A percentile compares a stretch with the other conserved stretches of the same genome.
Conservation (phyloP, 1,140 invertebrate genomes). For the Papilio helenus region DNA sequence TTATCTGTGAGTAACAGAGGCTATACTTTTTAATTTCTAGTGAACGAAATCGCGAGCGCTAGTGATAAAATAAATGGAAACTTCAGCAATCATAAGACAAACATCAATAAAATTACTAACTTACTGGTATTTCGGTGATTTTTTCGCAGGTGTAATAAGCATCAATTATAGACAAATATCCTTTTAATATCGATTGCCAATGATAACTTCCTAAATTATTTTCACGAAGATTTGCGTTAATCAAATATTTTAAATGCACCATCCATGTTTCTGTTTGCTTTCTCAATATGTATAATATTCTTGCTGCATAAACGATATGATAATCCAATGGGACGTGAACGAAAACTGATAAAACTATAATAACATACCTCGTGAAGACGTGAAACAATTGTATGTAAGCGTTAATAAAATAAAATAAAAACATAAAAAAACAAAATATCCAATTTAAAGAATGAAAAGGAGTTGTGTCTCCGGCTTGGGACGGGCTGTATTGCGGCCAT, state of each 20-base stretch:
- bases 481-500: no score
- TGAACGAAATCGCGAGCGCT: no score
- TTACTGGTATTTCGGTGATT: background rate
- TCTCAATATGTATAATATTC: background rate
- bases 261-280: background rate
- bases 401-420: background rate
- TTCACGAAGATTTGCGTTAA: background rate
- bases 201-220: background rate
- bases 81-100: no score
- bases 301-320: background rate
- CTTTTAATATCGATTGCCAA: background rate
- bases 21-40: no score
- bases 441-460: no score
- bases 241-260: background rate
- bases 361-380: background rate
- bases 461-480: no score
- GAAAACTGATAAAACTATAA: background rate
- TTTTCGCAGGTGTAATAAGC: background rate
- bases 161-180: background rate
- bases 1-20: no score
- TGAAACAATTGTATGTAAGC: background rate
- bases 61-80: no score
- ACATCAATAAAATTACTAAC: background rate
- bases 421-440: background rate
- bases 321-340: background rate